Evolutionary conservation across 2,888 invertebrate genomes (phyloP).

Genomic region (Abrostola tripartita): DNA sequence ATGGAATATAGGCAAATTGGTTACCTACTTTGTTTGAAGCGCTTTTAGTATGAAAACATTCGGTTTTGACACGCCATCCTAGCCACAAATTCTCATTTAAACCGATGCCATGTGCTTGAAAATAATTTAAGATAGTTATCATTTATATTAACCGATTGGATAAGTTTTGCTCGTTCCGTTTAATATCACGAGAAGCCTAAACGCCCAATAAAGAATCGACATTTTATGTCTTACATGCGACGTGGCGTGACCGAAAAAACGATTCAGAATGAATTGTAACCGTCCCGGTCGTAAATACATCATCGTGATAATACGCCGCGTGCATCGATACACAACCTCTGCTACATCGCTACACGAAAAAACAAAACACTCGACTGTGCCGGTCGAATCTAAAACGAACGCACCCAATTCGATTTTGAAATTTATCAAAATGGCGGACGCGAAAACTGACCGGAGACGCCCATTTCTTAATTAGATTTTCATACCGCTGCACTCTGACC

Average conservation of each 20-base stretch:
- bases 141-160: slow-evolving; percentile 69
- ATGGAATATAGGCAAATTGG: slow-evolving; percentile 67
- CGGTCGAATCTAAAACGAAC: slow-evolving; percentile 54
- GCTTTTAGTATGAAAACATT: slow-evolving; percentile 47
- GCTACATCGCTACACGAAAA: slow-evolving; percentile 62
- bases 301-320: slow-evolving; percentile 79
- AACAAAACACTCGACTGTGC: slow-evolving; percentile 56
- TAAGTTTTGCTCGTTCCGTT: slow-evolving; percentile 72
- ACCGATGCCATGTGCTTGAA: slow-evolving; percentile 69
- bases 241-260: slow-evolving; percentile 87
- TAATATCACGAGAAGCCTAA: slow-evolving; percentile 75
- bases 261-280: slow-evolving; percentile 82
- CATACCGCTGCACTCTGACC: slow-evolving; percentile 87
- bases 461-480: slow-evolving; percentile 87
- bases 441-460: slow-evolving; percentile 77
- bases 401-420: slow-evolving; percentile 63
- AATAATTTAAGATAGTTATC: slow-evolving; percentile 74
- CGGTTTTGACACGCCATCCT: slow-evolving; percentile 54
- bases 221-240: slow-evolving; percentile 83
- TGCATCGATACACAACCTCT: slow-evolving; percentile 70
- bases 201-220: slow-evolving; percentile 83
- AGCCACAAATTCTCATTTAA: slow-evolving; percentile 52
- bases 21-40: slow-evolving; percentile 49
- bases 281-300: slow-evolving; percentile 81
- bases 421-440: slow-evolving; percentile 75